phyloP scores from a whole-genome alignment of 2,113 vertebrate species.

The Cygnus buccinator region DNA sequence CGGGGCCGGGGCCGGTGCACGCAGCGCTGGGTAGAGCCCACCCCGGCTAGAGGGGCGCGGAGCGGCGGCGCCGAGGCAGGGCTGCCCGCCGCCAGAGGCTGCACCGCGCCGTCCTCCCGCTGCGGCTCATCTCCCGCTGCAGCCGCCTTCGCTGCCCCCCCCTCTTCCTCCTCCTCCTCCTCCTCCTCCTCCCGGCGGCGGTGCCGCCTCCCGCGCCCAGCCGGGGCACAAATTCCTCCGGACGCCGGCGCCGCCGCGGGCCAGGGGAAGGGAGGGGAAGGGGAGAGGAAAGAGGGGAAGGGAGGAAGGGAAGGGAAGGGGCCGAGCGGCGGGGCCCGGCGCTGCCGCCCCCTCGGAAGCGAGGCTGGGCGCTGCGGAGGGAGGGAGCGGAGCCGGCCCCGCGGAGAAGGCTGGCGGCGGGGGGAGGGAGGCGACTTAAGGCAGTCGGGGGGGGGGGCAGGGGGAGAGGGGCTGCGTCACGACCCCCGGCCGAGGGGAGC shows the following conservation, averaged over 20 bases:
- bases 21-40: not conserved
- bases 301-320: not conserved
- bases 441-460: not conserved
- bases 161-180: not conserved
- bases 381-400: slow-evolving; percentile 26
- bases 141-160: not conserved
- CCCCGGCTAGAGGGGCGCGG: slow-evolving; percentile 7
- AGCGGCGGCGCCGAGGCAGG: not conserved
- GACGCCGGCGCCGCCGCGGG: not conserved
- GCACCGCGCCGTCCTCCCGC: slow-evolving; percentile 59
- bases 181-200: not conserved
- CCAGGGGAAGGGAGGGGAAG: not conserved
- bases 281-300: no score
- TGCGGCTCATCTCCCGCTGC: slow-evolving; percentile 63
- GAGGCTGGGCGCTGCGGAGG: slow-evolving; percentile 6
- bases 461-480: slow-evolving; percentile 51
- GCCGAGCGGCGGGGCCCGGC: not conserved
- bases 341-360: slow-evolving; percentile 20
- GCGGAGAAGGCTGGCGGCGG: slow-evolving; percentile 18
- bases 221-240: slow-evolving; percentile 54
- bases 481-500: not conserved
- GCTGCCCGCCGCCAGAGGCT: slow-evolving; percentile 39
- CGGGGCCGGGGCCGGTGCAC: not conserved
- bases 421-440: slow-evolving; percentile 48
- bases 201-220: slow-evolving; percentile 5